Evolutionary conservation across 2,797 vertebrate genomes (phyloP), one percentile per base, ranked within the genome.

Genomic region (Sebastolobus alascanus): DNA sequence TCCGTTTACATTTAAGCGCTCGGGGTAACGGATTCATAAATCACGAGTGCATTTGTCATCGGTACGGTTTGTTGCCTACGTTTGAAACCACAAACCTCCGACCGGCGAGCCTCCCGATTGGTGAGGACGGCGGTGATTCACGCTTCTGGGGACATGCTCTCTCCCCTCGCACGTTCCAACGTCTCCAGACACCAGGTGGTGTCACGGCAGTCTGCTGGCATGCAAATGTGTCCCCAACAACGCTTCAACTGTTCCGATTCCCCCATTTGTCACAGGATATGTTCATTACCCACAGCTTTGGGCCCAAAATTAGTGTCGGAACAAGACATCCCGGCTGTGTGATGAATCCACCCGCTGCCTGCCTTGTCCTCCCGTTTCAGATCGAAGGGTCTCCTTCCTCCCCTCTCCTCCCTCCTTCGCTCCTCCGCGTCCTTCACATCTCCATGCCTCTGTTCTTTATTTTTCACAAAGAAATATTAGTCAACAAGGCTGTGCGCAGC

Each of bases 221-320:
- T 94, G 94, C 93, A 95, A 95, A 96, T 94, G 86, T 90, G 84
- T 92, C 87, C 86, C 87, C 88, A 87, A 93, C 89, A 93, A 93
- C 67, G 90, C 87, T 85, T 93, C 89, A 88, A 89, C 93, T 92
- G 88, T 86, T 85, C 87, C 83, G 58, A 87, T 93, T 90, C 83
- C 74, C 86, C 90, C 92, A 95, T 96, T 96, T 95, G 93, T 95
- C 94, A 95, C 89, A 88, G 91, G 91, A 93, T 90, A 91, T 95
- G 94, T 94, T 96, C 94, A 96, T 96, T 95, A 96, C 93, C 93
- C 90, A 94, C 93, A 90, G 94, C 92, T 94, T 92, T 92, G 89
- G 87, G 87, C 90, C 94, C 93, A 94, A 94, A 95, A 96, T 95
- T 93, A 94, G 95, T 95, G 95, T 95, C 92, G 85, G 89, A 93